A percentile compares a stretch with the other conserved stretches of the same genome.
phyloP scores from a whole-genome alignment of 2,113 vertebrate species.

The Lepus europaeus region DNA sequence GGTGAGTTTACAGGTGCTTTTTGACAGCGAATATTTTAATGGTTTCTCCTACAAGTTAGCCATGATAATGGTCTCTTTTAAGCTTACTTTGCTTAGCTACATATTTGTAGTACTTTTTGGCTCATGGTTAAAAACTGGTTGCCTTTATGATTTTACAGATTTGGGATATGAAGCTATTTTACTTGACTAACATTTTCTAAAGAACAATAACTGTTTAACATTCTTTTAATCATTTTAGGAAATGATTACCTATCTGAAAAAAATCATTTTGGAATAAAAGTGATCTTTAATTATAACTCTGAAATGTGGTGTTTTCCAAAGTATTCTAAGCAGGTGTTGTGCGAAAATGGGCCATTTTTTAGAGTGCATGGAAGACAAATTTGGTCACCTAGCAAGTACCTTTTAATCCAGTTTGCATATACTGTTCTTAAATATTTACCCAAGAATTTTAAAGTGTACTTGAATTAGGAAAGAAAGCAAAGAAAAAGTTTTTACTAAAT shows the following conservation, averaged over 20 bases:
- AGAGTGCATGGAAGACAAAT: neutral
- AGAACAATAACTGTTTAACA: neutral
- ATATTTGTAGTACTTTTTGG: neutral
- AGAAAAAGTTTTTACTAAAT: neutral
- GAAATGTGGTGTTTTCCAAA: conserved; percentile 33
- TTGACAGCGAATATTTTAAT: neutral
- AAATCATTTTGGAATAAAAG: neutral
- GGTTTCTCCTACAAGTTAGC: conserved; percentile 9
- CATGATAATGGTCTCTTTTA: neutral
- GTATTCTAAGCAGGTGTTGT: neutral
- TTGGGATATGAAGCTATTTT: neutral
- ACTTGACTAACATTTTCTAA: neutral
- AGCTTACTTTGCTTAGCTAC: neutral
- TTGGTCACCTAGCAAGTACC: neutral
- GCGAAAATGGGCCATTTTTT: neutral
- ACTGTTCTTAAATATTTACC: neutral
- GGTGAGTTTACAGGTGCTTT: conserved; percentile 82
- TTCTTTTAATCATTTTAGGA: neutral
- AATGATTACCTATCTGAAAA: neutral
- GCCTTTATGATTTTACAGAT: conserved; percentile 35
- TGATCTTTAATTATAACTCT: neutral
- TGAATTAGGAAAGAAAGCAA: conserved; percentile 2
- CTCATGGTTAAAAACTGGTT: neutral
- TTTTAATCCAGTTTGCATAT: neutral
- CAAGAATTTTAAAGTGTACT: neutral